Percentiles rank a stretch among this genome's conserved stretches.
These are phyloP conservation scores for Plutella xylostella DNA, from an alignment of 2,888 invertebrate genomes.

Conservation along the genomic window DNA sequence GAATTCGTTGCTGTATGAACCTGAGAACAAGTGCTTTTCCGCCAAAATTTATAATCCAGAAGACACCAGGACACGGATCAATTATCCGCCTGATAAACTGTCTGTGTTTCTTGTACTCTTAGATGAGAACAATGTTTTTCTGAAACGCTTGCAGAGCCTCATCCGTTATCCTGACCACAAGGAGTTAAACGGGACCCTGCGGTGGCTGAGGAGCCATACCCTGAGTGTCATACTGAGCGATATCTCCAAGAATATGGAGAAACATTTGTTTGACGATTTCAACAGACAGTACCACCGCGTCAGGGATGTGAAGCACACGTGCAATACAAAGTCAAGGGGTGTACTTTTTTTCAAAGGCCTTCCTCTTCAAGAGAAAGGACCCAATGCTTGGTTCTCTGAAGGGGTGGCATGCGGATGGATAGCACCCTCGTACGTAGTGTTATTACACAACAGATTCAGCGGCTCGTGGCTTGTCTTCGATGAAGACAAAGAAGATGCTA, in stretches of 20 bases:
- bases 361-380: slow-evolving; percentile 1
- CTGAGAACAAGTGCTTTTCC: neutral
- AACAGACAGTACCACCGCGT: neutral
- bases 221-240: slow-evolving; percentile 4
- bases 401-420: slow-evolving; percentile 22
- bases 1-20: slow-evolving; percentile 2
- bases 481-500: slow-evolving; percentile 23
- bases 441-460: slow-evolving; percentile 20
- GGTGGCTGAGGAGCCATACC: slow-evolving; percentile 15
- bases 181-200: neutral
- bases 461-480: slow-evolving; percentile 21
- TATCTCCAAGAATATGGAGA: slow-evolving; percentile 4
- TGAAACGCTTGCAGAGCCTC: neutral
- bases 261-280: slow-evolving; percentile 1
- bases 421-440: slow-evolving; percentile 23
- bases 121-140: neutral
- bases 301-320: neutral
- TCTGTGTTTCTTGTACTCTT: neutral
- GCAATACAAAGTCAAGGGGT: neutral
- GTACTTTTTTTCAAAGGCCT: neutral
- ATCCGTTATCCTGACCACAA: neutral
- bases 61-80: neutral
- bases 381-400: slow-evolving; percentile 20
- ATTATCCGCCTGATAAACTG: neutral
- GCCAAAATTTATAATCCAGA: slow-evolving; percentile 1